These are phyloP conservation scores for Lytechinus pictus DNA, from an alignment of 35 echinoderm and acorn worm genomes.

Conservation along the genomic window DNA sequence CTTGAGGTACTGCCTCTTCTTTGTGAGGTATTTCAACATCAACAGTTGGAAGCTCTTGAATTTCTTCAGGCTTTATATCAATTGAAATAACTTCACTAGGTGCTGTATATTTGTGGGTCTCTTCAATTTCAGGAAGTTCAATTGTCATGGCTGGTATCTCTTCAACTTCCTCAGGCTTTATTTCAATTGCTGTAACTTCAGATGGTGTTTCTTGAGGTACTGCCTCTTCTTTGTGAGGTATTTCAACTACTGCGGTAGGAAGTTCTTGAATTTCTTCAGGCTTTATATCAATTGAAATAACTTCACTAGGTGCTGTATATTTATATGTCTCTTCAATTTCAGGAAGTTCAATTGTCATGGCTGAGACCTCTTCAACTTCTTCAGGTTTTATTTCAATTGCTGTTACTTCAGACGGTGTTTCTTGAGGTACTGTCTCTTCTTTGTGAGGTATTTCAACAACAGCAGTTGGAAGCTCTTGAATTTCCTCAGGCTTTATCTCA, in stretches of 20 bases:
- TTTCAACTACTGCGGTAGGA: background rate
- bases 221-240: conserved; percentile 36
- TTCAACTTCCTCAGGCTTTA: background rate
- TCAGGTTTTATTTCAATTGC: conserved; percentile 44
- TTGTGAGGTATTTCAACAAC: conserved; percentile 54
- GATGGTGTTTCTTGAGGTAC: conserved; percentile 45
- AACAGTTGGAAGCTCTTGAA: conserved; percentile 29
- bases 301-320: background rate
- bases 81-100: background rate
- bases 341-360: background rate
- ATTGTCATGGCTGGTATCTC: background rate
- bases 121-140: conserved; percentile 49
- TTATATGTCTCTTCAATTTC: background rate
- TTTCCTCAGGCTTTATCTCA: conserved; percentile 58
- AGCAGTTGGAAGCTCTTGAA: conserved; percentile 50
- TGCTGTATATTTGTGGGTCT: conserved; percentile 22
- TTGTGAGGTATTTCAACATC: conserved; percentile 28
- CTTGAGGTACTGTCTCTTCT: conserved; percentile 52
- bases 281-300: background rate
- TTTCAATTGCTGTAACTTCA: conserved; percentile 27
- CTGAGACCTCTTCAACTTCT: conserved; percentile 59
- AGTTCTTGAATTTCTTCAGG: conserved; percentile 12
- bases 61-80: background rate
- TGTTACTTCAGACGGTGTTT: conserved; percentile 50
- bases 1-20: background rate